phyloP scores from a whole-genome alignment of 2,113 vertebrate genomes.

The Gambusia affinis region DNA sequence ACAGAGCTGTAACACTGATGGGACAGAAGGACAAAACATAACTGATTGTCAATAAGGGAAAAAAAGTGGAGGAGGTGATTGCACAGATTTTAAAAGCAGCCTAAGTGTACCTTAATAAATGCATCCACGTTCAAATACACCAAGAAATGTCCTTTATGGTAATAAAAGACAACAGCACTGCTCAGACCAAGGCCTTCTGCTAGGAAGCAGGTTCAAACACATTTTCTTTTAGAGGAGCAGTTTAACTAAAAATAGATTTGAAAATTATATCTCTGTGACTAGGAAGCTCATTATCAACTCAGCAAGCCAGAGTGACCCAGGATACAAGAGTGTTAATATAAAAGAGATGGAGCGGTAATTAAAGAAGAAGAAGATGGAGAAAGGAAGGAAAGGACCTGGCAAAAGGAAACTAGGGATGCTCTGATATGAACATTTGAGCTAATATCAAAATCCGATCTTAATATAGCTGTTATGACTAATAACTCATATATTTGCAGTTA shows the following conservation, averaged over 20 bases:
- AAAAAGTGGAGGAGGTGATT: constrained; percentile 63
- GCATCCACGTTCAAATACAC: not conserved
- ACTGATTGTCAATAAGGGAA: constrained; percentile 67
- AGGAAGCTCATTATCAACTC: not conserved
- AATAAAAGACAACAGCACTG: not conserved
- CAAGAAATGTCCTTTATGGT: not conserved
- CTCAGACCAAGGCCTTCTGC: not conserved
- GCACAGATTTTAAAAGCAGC: constrained; percentile 46
- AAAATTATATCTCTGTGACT: not conserved
- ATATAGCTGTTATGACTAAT: no score
- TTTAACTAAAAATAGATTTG: not conserved
- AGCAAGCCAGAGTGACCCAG: not conserved
- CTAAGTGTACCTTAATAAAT: constrained; percentile 34
- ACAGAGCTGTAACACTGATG: constrained; percentile 26
- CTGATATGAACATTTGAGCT: no score
- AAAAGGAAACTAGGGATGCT: no score
- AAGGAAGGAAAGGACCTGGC: no score
- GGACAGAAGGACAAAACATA: constrained; percentile 36
- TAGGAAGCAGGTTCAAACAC: not conserved
- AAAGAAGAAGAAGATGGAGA: not conserved
- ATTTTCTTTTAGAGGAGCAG: not conserved
- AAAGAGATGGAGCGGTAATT: not conserved
- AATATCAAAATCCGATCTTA: no score
- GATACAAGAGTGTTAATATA: no score
- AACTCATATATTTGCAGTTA: no score